These are phyloP conservation scores for Serrognathus titanus DNA, from an alignment of 2,888 invertebrate genomes.

Conservation along the genomic window DNA sequence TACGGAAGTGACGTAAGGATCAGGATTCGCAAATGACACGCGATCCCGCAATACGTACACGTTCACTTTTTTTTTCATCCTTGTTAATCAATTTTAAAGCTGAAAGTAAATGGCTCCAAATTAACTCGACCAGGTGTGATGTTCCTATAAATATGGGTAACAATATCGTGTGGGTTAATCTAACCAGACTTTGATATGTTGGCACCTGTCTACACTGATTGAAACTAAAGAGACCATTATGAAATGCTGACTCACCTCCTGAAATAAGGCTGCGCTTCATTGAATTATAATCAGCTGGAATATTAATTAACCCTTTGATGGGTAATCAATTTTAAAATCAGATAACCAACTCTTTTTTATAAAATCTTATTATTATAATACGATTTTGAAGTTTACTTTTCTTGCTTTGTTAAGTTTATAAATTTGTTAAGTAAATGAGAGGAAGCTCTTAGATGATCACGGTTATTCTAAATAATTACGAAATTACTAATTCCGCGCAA, in stretches of 20 bases:
- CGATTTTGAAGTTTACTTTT: no score
- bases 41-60: slow-evolving; percentile 33
- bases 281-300: no score
- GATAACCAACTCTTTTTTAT: no score
- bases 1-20: slow-evolving; percentile 29
- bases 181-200: slow-evolving; percentile 30
- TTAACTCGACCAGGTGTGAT: not conserved
- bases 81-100: not conserved
- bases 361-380: no score
- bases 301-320: no score
- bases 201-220: slow-evolving; percentile 24
- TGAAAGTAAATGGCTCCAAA: not conserved
- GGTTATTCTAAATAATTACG: not conserved
- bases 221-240: slow-evolving; percentile 25
- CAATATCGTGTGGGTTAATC: slow-evolving; percentile 26
- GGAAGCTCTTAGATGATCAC: no score
- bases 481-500: slow-evolving; percentile 3
- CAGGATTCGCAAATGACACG: slow-evolving; percentile 33
- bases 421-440: no score
- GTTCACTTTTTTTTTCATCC: slow-evolving; percentile 30
- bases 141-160: slow-evolving; percentile 1
- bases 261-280: no score
- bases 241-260: not conserved
- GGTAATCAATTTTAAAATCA: no score
- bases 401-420: no score